Evolutionary conservation across 2,113 vertebrate species (phyloP), one percentile per base, ranked within the genome.

Genomic region (Cygnus atratus): DNA sequence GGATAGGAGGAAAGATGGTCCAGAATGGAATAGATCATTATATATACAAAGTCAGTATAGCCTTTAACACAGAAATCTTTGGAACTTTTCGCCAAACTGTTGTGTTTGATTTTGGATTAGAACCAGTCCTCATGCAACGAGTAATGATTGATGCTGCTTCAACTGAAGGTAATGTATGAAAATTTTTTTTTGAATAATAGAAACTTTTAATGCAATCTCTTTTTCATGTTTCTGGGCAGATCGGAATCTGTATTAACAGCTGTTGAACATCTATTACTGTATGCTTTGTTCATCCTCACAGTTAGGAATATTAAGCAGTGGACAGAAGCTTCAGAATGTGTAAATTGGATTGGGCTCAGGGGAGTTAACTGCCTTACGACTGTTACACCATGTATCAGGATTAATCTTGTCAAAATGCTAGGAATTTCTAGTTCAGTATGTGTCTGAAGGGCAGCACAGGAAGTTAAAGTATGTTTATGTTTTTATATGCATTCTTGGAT

Each of bases 121-220:
- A 99, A 83, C 99, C 99, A 35, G 99, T 99, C 96, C 98, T 99
- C 96, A 99, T 99, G 99, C 99, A 99, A 97, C 98, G 99, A 97
- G 98, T 99, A 68, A 99, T 99, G 99, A 99, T 99, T 97, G 99
- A 99, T 95, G 99, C 99, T 85, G 99, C 99, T 93, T 99, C 99
- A 63, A 99, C 99, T 97, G 99, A 99, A 99, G 99, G 99, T 99
- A 98, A 96, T 44, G 84, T 91, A 91, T 81, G 88, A 57, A 90
- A 55, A 48, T 78, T 80, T 93, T 58, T 82, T 76, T 87, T 82
- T 0, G 1, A 54, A 1, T 44, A 48, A 18, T 68, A 48, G 43
- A 52, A 58, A 3, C 59, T 62, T 58, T 78, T 75, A 31, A 33
- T 81, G 57, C 25, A 3, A 5, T 68, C 18, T 84, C 37, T 74